These are phyloP conservation scores for Lagria hirta DNA, from an alignment of 2,888 invertebrate species.

Conservation along the genomic window DNA sequence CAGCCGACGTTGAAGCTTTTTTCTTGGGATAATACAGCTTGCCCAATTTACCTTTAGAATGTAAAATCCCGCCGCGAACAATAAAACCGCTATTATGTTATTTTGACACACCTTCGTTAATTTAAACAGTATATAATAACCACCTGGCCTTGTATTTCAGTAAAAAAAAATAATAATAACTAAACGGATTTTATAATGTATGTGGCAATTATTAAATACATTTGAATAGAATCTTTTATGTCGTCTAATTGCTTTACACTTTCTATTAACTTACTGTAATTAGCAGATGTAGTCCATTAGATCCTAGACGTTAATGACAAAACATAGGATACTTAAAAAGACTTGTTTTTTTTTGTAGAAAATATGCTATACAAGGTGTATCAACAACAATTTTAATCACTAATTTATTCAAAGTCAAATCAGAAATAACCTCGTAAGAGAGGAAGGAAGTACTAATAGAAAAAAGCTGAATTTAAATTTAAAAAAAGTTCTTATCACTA, in stretches of 20 bases:
- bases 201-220: slow-evolving; percentile 25
- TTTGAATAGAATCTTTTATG: slow-evolving; percentile 25
- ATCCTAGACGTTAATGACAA: slow-evolving; percentile 26
- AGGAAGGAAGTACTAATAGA: too few species aligned
- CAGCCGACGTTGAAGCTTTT: too few species aligned
- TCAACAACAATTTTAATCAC: too few species aligned
- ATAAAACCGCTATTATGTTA: slow-evolving; percentile 18
- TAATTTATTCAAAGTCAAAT: too few species aligned
- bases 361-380: too few species aligned
- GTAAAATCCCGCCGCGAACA: slow-evolving; percentile 7
- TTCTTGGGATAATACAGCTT: too few species aligned
- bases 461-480: too few species aligned
- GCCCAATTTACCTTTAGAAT: too few species aligned
- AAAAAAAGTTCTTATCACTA: too few species aligned
- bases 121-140: slow-evolving; percentile 21
- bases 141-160: slow-evolving; percentile 15
- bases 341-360: too few species aligned
- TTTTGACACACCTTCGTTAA: slow-evolving; percentile 24
- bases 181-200: slow-evolving; percentile 22
- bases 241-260: slow-evolving; percentile 27
- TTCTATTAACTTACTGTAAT: slow-evolving; percentile 28
- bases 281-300: slow-evolving; percentile 27
- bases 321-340: too few species aligned
- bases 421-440: too few species aligned
- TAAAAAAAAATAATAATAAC: slow-evolving; percentile 19